Evolutionary conservation across 2,888 invertebrate species (phyloP).

Genomic region (Caenorhabditis drosophilae): DNA sequence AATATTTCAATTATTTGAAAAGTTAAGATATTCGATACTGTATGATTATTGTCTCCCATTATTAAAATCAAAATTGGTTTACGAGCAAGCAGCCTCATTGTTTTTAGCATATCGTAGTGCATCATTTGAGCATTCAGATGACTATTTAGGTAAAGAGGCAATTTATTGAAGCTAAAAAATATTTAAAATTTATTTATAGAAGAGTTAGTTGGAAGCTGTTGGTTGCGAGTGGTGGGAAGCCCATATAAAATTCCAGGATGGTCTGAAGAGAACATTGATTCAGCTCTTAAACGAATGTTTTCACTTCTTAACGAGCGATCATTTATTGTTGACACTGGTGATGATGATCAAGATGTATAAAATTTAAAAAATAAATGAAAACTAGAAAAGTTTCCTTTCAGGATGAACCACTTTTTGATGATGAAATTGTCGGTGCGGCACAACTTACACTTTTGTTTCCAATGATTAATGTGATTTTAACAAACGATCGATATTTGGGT

Average conservation of each 20-base stretch:
- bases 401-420: conserved; percentile 26
- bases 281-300: conserved; percentile 55
- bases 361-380: neutral
- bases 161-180: neutral
- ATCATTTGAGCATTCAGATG: conserved; percentile 57
- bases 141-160: conserved; percentile 58
- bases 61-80: conserved; percentile 49
- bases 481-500: conserved; percentile 14
- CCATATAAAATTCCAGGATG: conserved; percentile 44
- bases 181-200: conserved; percentile 34
- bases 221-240: conserved; percentile 56
- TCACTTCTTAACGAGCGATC: conserved; percentile 51
- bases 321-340: conserved; percentile 54
- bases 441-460: conserved; percentile 51
- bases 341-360: conserved; percentile 43
- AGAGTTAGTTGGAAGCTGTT: conserved; percentile 54
- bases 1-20: neutral
- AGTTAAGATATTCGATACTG: conserved; percentile 26
- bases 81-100: conserved; percentile 46
- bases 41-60: conserved; percentile 53
- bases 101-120: conserved; percentile 63
- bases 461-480: conserved; percentile 22
- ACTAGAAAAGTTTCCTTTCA: conserved; percentile 4
- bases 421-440: conserved; percentile 51
- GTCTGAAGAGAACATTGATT: conserved; percentile 49